Evolutionary conservation across 2,113 vertebrate species (phyloP), one percentile per base, ranked within the genome.

Genomic region (Cyrtonyx montezumae): DNA sequence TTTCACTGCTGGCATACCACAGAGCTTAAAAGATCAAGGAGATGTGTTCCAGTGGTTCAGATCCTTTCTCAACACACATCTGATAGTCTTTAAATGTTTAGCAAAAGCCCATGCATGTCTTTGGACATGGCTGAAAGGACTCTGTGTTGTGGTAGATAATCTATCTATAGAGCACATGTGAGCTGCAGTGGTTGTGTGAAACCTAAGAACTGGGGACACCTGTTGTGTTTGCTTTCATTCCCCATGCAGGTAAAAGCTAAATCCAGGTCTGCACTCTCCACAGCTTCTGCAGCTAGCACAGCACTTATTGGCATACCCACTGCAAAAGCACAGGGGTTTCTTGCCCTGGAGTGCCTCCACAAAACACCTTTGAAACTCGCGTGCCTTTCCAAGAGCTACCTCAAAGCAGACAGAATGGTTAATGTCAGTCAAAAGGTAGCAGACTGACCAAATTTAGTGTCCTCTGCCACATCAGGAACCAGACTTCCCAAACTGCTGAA

Each of bases 1-100:
- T 43, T 94, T 88, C 79, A 43, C 66, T 88, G 77, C 66, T 90
- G 86, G 36, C 66, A 61, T 68, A 53, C 70, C 58, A 81, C 4
- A 5, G 70, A 87, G 66, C 8, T 84, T 69, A 90, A 74, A 36
- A 81, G 74, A 69, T 86, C 58, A 92, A 86, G 90, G 37, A 71
- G 36, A 36, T 71, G 17, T 3, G 3, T 88, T 83, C 80, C 90
- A 88, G 51, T 45, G 48, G 36, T 55, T 51, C 66, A 80, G 65
- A 85, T 59, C 51, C 48, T 48, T 84, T 76, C 77, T 81, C 62
- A 46, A 12, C 2, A 21, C 36, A 43, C 56, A 61, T 86, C 65
- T 84, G 73, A 56, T 20, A 55, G 51, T 65, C 36, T 87, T 79
- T 43, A 94, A 79, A 85, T 17, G 42, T 32, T 61, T 56, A 83